A percentile compares a stretch with the other conserved stretches of the same genome.
phyloP scores from a whole-genome alignment of 2,797 vertebrate species.

The Lacerta viridis region DNA sequence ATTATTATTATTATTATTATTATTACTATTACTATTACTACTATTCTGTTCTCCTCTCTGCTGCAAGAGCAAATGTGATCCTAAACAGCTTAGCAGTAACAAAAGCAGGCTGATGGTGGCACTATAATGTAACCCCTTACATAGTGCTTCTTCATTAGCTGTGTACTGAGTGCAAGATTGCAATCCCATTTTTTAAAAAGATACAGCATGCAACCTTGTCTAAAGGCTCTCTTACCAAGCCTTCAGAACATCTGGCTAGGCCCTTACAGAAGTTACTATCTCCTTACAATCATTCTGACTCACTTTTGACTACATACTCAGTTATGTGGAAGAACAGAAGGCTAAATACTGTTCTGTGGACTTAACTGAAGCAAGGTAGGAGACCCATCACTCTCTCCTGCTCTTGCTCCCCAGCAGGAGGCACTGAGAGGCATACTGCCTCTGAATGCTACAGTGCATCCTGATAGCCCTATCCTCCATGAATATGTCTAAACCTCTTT shows the following conservation, averaged over 20 bases:
- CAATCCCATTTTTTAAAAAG: too few species aligned
- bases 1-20: too few species aligned
- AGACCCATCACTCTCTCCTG: too few species aligned
- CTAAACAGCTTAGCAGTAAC: background rate
- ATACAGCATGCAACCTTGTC: background rate
- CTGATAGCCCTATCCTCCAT: too few species aligned
- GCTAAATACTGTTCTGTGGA: background rate
- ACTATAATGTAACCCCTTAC: slow-evolving; percentile 28
- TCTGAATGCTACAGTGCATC: too few species aligned
- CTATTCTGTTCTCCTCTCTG: background rate
- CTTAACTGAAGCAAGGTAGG: too few species aligned
- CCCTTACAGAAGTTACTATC: background rate
- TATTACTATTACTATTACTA: too few species aligned
- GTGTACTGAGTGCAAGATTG: background rate
- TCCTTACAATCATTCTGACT: background rate
- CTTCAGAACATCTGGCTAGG: too few species aligned
- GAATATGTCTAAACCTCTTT: too few species aligned
- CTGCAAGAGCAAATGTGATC: background rate
- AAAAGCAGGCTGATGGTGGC: background rate
- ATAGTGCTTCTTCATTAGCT: background rate
- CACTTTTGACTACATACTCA: background rate
- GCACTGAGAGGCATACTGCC: too few species aligned
- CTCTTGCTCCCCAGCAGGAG: too few species aligned
- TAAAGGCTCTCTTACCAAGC: background rate
- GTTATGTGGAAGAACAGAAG: background rate